A percentile compares a stretch with the other conserved stretches of the same genome.
Conservation (phyloP, 2,113 vertebrate genomes). For the Megaleporinus macrocephalus region DNA sequence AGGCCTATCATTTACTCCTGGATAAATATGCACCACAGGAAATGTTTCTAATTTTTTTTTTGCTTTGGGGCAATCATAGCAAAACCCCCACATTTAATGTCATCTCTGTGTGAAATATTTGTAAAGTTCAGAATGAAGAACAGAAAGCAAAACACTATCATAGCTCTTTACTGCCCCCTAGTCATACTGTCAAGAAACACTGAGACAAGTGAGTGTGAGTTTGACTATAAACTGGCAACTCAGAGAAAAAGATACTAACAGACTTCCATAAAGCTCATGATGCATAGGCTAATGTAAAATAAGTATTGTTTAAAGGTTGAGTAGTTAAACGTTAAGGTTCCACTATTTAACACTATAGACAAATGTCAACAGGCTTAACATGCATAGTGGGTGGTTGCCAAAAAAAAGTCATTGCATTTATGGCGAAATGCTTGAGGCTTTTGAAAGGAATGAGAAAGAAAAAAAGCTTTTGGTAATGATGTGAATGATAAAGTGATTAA, state of each 20-base stretch:
- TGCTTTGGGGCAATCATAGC: slow-evolving; percentile 33
- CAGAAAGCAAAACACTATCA: slow-evolving; percentile 16
- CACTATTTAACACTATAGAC: no score
- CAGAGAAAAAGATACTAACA: background rate
- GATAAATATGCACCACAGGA: slow-evolving; percentile 51
- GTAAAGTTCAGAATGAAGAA: slow-evolving; percentile 10
- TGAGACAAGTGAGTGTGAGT: background rate
- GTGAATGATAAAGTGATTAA: no score
- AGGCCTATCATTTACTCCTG: slow-evolving; percentile 36
- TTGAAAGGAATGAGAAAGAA: no score
- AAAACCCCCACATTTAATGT: slow-evolving; percentile 30
- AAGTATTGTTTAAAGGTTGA: background rate
- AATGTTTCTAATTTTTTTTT: slow-evolving; percentile 47
- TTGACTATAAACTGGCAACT: background rate
- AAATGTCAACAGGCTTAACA: no score
- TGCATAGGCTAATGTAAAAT: no score
- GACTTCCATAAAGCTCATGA: background rate
- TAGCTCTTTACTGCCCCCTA: slow-evolving; percentile 74
- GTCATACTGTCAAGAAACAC: slow-evolving; percentile 20
- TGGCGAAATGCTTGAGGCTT: no score
- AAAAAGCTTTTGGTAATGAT: no score
- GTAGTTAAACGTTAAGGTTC: background rate
- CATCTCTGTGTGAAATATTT: slow-evolving; percentile 40
- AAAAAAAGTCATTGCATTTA: no score
- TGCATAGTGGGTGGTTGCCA: no score